These are phyloP conservation scores for Vultur gryphus DNA, from an alignment of 2,797 vertebrate species.

Conservation along the genomic window DNA sequence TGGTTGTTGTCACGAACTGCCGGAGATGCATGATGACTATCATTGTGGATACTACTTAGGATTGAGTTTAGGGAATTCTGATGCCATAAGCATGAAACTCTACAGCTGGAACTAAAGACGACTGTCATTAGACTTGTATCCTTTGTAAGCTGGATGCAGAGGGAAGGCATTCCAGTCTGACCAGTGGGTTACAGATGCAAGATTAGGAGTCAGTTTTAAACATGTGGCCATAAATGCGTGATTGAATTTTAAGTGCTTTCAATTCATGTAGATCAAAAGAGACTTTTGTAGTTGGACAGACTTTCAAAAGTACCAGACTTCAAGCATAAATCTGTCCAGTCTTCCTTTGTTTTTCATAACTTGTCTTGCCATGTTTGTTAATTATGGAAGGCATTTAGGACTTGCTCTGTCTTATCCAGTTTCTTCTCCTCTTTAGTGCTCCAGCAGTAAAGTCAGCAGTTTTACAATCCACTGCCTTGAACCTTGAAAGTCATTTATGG, in stretches of 20 bases:
- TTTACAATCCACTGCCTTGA: conserved; percentile 26
- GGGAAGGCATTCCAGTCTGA: background rate
- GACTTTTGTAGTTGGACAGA: conserved; percentile 11
- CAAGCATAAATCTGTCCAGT: conserved; percentile 42
- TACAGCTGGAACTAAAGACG: background rate
- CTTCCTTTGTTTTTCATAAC: conserved; percentile 44
- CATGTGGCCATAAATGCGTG: background rate
- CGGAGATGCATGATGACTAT: fast-evolving
- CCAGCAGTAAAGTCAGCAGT: conserved; percentile 30
- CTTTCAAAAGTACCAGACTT: conserved; percentile 48
- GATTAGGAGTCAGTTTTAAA: background rate
- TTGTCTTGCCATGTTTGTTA: conserved; percentile 57
- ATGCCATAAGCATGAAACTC: background rate
- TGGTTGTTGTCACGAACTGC: background rate
- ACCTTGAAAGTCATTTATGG: conserved; percentile 15
- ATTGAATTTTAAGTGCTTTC: conserved; percentile 48
- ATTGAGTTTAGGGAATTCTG: background rate
- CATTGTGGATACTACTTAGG: background rate
- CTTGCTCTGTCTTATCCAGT: conserved; percentile 49
- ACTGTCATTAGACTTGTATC: background rate
- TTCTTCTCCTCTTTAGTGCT: conserved; percentile 20
- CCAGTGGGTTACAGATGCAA: background rate
- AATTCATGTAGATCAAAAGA: conserved; percentile 42
- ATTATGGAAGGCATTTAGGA: conserved; percentile 50
- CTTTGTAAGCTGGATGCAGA: background rate